Conservation (phyloP, 2,113 vertebrate species). For the Corythornis vintsioides region DNA sequence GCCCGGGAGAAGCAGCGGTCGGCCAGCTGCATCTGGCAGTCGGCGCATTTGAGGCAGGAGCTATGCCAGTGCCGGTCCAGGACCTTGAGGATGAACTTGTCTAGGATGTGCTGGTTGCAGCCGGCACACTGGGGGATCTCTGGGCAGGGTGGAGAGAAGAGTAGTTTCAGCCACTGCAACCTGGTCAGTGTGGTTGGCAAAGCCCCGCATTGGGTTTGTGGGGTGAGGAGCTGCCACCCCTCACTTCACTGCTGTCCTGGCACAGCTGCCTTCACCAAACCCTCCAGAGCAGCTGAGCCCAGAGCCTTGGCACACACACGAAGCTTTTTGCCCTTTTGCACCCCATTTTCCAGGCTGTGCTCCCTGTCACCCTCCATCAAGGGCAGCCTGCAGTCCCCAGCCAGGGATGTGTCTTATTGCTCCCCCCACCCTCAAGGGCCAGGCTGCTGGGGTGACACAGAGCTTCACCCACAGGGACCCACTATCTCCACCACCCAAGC, state of each 20-base stretch:
- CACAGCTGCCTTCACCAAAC: neutral
- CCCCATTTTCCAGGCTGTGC: neutral
- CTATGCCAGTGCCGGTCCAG: conserved; percentile 98
- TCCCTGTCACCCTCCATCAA: fast-evolving
- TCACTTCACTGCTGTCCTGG: fast-evolving
- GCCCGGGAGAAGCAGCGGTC: conserved; percentile 96
- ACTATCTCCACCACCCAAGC: neutral
- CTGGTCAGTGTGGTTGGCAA: fast-evolving
- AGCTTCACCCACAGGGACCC: fast-evolving
- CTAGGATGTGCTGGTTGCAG: conserved; percentile 97
- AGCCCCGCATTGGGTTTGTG: fast-evolving
- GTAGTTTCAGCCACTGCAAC: neutral
- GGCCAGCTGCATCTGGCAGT: conserved; percentile 94
- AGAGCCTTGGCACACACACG: fast-evolving
- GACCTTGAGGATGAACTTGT: conserved; percentile 99
- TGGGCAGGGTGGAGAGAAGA: conserved; percentile 49
- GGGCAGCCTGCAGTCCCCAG: fast-evolving
- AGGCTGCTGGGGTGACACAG: neutral
- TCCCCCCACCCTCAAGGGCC: no score
- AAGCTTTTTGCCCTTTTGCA: neutral
- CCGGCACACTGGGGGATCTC: conserved; percentile 98
- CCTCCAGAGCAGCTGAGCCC: neutral
- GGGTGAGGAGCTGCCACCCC: neutral
- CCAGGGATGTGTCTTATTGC: fast-evolving
- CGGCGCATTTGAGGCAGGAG: conserved; percentile 96